Evolutionary conservation across 2,797 vertebrate genomes (phyloP).

Genomic region (Centropyge bicolor): DNA sequence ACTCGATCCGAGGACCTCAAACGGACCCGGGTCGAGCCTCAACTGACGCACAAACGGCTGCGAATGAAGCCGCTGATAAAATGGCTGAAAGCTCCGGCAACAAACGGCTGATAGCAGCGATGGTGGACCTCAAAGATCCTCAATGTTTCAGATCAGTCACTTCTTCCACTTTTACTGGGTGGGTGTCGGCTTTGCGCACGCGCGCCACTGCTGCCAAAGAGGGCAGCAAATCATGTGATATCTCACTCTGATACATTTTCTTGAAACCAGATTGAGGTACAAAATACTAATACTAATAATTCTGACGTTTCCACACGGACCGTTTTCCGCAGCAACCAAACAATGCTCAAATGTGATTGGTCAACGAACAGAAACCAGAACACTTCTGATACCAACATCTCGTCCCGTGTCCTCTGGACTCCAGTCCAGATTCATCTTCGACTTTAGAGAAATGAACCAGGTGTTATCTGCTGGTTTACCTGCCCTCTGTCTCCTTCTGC

Average conservation of each 20-base stretch:
- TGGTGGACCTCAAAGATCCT: conserved; percentile 61
- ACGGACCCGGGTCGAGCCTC: not conserved
- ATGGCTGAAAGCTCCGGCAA: conserved; percentile 66
- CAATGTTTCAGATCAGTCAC: conserved; percentile 16
- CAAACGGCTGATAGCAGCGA: conserved; percentile 24
- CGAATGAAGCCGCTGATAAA: conserved; percentile 32
- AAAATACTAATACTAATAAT: no score
- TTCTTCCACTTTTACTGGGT: not conserved
- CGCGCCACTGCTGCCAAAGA: conserved; percentile 1
- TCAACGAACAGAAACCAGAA: no score
- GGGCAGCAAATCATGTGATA: accelerated
- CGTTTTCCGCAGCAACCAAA: no score
- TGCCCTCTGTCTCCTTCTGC: conserved; percentile 4
- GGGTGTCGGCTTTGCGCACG: conserved; percentile 33
- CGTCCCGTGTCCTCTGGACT: no score
- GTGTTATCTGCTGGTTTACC: no score
- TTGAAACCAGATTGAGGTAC: not conserved
- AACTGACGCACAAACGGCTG: no score
- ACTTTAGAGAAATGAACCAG: no score
- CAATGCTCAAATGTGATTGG: no score
- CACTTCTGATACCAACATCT: no score
- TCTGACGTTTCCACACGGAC: no score
- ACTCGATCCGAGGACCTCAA: no score
- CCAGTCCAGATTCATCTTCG: no score
- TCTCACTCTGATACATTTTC: conserved; percentile 48